Base-by-base conservation (phyloP, 2,113 vertebrate species). In the Nothobranchius furzeri region DNA sequence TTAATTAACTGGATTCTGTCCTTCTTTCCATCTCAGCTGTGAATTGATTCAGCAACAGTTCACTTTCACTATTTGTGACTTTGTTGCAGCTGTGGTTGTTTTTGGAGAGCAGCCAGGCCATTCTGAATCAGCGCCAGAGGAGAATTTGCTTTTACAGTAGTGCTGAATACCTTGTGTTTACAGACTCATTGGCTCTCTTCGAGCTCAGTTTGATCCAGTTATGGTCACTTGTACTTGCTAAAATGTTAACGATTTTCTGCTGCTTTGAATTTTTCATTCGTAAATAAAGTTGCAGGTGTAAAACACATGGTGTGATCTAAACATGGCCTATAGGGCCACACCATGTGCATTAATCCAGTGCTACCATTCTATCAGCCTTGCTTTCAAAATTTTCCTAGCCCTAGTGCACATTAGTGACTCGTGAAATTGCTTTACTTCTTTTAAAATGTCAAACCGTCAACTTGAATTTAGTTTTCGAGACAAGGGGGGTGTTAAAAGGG, bases 41-140 rank as follows among this genome's bases (percentile, higher is more conserved):
- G 49, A 75, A 78, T 79, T 60, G 42, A 81, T 85, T 64, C 52
- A 55, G 70, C 64, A 56, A 43, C 69, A 78, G 78, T 83, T 82
- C 50, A 60, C 54, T 78, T 67, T 81, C 57, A 62, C 79, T 76
- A 54, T 82, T 81, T 82, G 79, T 73, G 61, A 65, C 51, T 81
- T 70, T 80, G 78, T 80, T 85, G 76, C 80, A 76, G 78, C 68
- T 64, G 60, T 66, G 70, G 71, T 67, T 20, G n/a, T 75, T 70
- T 20, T 57, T 76, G 72, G 76, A 82, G 49, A 49, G 15, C 13
- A 12, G 75, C 81, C 82, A 83, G 72, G 11, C 56, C 49, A 37
- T 40, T 45, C 68, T 81, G 78, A 76, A 40, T 25, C 35, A 13
- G 13, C 57, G 75, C 82, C 82, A 83, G 35, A 66, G 76, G 53